Base-by-base conservation (phyloP, 2,113 vertebrate genomes). In the Martes martes region DNA sequence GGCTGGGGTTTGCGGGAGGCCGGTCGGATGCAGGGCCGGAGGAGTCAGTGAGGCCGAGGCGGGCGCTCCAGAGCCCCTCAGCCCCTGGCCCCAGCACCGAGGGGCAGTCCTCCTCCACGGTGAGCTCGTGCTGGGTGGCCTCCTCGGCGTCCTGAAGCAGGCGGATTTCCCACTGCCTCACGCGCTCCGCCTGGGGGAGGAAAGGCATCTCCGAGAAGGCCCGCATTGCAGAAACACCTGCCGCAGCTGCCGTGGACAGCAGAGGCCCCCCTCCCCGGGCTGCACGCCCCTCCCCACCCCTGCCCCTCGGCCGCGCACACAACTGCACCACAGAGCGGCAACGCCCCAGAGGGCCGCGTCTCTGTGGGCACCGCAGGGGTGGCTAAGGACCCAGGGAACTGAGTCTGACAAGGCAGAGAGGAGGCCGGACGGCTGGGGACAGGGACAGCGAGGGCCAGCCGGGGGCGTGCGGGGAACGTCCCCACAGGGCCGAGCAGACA, bases 131-230 rank as follows among this genome's bases (percentile, higher is more conserved):
- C 19, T 84, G 76, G 0, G 85, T 89, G 2, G 98, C 97, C 14
- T 95, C 97, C 76, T 98, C 97, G 0, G 97, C 97, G 78, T 79
- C 82, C 81, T 21, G 88, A 6, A 98, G 97, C 82, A 76, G 73
- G 3, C 18, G 73, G 28, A 24, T 31, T 39, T 98, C 98, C 97
- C 98, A 98, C 42, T 89, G 88, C 42, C 50, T 63, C 57, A 97
- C 69, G 0, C 45, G 89, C n/a, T 91, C 39, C 47, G 26, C 84
- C 97, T 98, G 94, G n/a, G 6, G 80, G 52, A 23, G 84, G 52
- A 89, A 6, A 47, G 24, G 23, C 24, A 33, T 14, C 14, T 23
- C 55, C 79, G 31, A 85, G 83, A 31, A 6, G 23, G 76, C n/a
- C 2, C 4, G 4, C 1, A 2, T 11, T 28, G 16, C 3, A 63